Evolutionary conservation across 2,113 vertebrate genomes (phyloP).

Genomic region (Brachypteracias leptosomus): DNA sequence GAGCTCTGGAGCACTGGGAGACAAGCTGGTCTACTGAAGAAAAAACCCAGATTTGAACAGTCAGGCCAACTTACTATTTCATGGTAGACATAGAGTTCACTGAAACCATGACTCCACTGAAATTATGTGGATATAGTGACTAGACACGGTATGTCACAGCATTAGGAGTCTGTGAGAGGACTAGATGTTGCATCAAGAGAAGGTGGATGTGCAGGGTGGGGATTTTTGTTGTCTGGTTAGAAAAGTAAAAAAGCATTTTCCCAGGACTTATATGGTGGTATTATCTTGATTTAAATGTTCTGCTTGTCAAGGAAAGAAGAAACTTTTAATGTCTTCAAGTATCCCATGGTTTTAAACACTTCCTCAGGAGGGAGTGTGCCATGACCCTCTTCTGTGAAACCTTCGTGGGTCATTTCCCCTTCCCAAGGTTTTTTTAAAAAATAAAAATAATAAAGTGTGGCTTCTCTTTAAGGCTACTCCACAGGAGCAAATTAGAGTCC

Average conservation of each 20-base stretch:
- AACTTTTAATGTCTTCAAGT: slow-evolving; percentile 25
- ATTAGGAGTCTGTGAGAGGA: background rate
- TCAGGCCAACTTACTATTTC: background rate
- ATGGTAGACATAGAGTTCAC: background rate
- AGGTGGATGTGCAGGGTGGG: background rate
- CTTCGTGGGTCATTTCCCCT: slow-evolving; percentile 44
- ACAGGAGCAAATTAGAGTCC: background rate
- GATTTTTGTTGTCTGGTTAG: background rate
- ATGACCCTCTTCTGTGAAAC: slow-evolving; percentile 18
- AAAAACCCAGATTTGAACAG: background rate
- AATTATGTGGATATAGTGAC: background rate
- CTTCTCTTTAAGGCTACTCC: background rate
- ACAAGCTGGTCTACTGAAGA: background rate
- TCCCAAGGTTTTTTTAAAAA: background rate
- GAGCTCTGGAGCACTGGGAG: background rate
- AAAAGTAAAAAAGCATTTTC: background rate
- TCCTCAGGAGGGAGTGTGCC: slow-evolving; percentile 47
- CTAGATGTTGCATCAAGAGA: background rate
- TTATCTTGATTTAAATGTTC: background rate
- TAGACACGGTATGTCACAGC: background rate
- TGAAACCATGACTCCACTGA: background rate
- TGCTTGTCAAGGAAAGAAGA: background rate
- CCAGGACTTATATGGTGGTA: background rate
- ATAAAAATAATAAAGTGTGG: background rate
- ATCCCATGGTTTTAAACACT: slow-evolving; percentile 2